A percentile compares a stretch with the other conserved stretches of the same genome.
Conservation (phyloP, 1,140 invertebrate genomes). For the Magallana angulata region DNA sequence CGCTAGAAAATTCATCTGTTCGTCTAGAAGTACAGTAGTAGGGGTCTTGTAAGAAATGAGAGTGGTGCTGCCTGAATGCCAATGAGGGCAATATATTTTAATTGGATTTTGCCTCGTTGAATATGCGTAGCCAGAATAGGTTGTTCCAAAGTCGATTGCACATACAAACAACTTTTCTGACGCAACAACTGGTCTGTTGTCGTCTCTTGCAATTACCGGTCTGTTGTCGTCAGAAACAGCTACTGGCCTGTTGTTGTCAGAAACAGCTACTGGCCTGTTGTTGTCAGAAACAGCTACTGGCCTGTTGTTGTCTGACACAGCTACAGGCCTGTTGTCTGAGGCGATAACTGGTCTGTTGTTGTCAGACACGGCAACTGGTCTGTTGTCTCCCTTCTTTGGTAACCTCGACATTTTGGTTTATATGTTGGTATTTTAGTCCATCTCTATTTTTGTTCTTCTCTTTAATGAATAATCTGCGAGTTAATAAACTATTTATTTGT, state of each 20-base stretch:
- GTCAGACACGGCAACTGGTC: no score
- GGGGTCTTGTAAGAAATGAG: constrained; percentile 36
- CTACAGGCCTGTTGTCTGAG: no score
- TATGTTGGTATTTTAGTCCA: no score
- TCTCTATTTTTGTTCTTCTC: no score
- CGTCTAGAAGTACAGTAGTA: constrained; percentile 32
- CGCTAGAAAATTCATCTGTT: background rate
- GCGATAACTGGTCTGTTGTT: no score
- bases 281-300: background rate
- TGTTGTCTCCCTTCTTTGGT: background rate
- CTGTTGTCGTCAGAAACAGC: background rate
- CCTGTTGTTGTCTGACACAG: no score
- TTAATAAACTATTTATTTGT: no score
- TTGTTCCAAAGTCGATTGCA: constrained; percentile 40
- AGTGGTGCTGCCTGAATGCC: background rate
- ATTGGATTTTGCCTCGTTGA: background rate
- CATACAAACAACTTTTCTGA: background rate
- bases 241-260: no score
- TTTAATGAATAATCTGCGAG: no score
- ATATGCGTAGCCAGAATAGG: constrained; percentile 26
- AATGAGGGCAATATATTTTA: background rate
- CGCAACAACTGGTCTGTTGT: background rate
- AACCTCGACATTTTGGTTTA: no score
- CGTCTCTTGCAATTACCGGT: background rate
- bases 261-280: background rate